These are phyloP conservation scores for Drosophila multiciliata DNA, from an alignment of 2,888 invertebrate species.

Conservation along the genomic window DNA sequence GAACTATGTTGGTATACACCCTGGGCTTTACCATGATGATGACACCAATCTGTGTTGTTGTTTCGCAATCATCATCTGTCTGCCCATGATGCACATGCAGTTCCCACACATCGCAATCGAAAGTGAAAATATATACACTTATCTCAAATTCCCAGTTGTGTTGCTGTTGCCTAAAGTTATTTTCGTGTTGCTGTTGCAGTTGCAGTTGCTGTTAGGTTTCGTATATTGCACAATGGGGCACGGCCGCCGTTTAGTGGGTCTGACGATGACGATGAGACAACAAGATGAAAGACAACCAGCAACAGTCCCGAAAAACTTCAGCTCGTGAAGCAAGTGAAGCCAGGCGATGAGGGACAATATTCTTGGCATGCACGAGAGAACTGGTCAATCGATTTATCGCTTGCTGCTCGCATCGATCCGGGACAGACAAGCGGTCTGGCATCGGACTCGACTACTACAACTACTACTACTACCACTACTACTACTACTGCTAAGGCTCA, in stretches of 20 bases:
- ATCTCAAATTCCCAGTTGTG: constrained; percentile 35
- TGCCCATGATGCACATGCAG: constrained; percentile 33
- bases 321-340: constrained; percentile 18
- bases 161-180: constrained; percentile 32
- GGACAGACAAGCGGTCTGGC: constrained; percentile 34
- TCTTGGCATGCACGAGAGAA: constrained; percentile 66
- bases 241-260: constrained; percentile 28
- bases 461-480: not conserved
- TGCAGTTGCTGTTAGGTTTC: constrained; percentile 33
- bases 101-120: constrained; percentile 61
- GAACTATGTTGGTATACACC: not conserved
- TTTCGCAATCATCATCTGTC: constrained; percentile 26
- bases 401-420: constrained; percentile 31
- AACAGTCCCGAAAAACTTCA: constrained; percentile 40
- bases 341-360: constrained; percentile 47
- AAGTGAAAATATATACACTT: constrained; percentile 60
- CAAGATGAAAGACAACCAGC: constrained; percentile 22
- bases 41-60: constrained; percentile 24
- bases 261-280: constrained; percentile 38
- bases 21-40: constrained; percentile 15
- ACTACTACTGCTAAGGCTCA: constrained; percentile 5
- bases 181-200: constrained; percentile 34
- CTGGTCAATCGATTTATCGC: constrained; percentile 68
- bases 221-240: constrained; percentile 70
- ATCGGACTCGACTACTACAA: constrained; percentile 11